Percentiles rank a stretch among this genome's conserved stretches.
phyloP scores from a whole-genome alignment of 2,113 vertebrate species.

The Buteo buteo region DNA sequence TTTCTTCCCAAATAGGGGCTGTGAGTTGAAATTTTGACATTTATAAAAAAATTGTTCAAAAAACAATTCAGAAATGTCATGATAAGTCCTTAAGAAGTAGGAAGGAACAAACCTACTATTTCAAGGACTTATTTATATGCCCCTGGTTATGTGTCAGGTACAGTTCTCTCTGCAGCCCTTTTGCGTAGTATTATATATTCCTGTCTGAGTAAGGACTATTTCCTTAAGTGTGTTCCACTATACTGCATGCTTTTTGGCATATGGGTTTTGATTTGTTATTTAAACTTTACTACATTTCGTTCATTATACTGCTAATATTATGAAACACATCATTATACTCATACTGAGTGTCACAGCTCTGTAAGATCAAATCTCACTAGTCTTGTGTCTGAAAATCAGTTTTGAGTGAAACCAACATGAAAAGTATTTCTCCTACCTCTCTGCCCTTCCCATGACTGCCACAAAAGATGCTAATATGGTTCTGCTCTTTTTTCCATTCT shows the following conservation, averaged over 20 bases:
- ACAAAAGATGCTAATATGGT: neutral
- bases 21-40: neutral
- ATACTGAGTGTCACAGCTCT: neutral
- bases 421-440: neutral
- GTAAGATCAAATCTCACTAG: neutral
- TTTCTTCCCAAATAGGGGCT: neutral
- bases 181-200: neutral
- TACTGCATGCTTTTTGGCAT: neutral
- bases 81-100: neutral
- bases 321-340: conserved; percentile 62
- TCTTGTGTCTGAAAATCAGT: neutral
- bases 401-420: neutral
- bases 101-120: neutral
- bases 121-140: neutral
- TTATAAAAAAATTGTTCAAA: neutral
- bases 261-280: neutral
- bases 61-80: neutral
- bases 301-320: conserved; percentile 45
- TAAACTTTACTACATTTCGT: neutral
- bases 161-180: neutral
- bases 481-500: neutral
- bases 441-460: neutral
- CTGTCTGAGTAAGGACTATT: neutral
- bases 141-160: neutral
- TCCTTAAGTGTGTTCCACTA: neutral